These are phyloP conservation scores for Macroramphosus scolopax DNA, from an alignment of 2,797 vertebrate genomes.

Conservation along the genomic window DNA sequence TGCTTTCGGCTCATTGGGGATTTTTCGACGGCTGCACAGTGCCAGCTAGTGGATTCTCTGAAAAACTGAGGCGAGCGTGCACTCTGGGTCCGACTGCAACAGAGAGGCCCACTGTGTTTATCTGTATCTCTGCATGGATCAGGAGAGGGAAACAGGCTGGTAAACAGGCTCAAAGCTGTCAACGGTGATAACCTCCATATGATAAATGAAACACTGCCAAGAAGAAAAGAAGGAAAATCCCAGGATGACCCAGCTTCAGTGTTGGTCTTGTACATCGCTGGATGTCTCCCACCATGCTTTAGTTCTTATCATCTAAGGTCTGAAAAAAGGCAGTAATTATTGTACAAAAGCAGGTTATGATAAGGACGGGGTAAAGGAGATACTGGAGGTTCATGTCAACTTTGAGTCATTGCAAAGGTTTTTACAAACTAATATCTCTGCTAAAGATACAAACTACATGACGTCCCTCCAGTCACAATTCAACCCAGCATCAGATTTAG, in stretches of 20 bases:
- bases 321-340: too few relatives aligned
- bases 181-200: slow-evolving; percentile 17
- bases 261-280: not conserved
- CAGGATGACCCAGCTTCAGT: not conserved
- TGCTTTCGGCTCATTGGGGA: too few relatives aligned
- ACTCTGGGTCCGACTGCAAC: not conserved
- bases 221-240: not conserved
- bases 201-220: slow-evolving; percentile 1
- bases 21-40: slow-evolving; percentile 39
- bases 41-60: slow-evolving; percentile 41
- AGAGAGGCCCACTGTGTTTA: not conserved
- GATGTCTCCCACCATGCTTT: not conserved
- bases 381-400: too few relatives aligned
- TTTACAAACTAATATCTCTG: too few relatives aligned
- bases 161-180: slow-evolving; percentile 16
- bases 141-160: not conserved
- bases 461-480: too few relatives aligned
- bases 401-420: too few relatives aligned
- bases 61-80: not conserved
- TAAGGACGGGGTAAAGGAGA: too few relatives aligned
- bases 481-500: too few relatives aligned
- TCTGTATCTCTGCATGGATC: not conserved
- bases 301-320: too few relatives aligned
- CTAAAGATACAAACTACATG: slow-evolving; percentile 14
- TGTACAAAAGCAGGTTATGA: too few relatives aligned